These are phyloP conservation scores for Pelobates fuscus DNA, from an alignment of 2,113 vertebrate genomes.

Conservation along the genomic window DNA sequence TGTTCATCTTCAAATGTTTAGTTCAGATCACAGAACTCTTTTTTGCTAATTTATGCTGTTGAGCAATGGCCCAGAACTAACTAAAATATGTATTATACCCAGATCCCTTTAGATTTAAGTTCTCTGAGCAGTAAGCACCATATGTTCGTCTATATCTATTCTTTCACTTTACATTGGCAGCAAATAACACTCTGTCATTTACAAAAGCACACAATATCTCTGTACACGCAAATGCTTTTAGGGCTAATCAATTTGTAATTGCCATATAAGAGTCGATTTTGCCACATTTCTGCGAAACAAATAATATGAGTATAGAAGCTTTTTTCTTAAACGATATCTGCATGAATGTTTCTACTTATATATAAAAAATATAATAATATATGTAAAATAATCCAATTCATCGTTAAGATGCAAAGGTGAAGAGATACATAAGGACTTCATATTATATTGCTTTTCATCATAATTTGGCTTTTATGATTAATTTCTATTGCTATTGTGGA, in stretches of 20 bases:
- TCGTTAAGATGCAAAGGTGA: no score
- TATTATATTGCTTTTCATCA: no score
- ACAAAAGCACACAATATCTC: slow-evolving; percentile 25
- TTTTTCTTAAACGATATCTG: no score
- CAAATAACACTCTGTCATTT: slow-evolving; percentile 32
- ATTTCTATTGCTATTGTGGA: no score
- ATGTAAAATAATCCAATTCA: no score
- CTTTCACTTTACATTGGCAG: slow-evolving; percentile 32
- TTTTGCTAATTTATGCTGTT: slow-evolving; percentile 33
- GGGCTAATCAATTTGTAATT: slow-evolving; percentile 28
- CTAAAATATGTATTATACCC: slow-evolving; percentile 27
- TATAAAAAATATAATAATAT: no score
- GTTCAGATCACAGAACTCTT: background rate
- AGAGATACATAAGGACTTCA: no score
- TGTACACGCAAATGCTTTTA: slow-evolving; percentile 5
- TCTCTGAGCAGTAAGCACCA: slow-evolving; percentile 37
- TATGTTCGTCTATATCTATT: slow-evolving; percentile 37
- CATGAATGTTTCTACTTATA: no score
- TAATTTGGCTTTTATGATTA: no score
- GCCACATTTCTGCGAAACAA: slow-evolving; percentile 19
- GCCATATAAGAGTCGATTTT: slow-evolving; percentile 32
- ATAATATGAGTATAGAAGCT: no score
- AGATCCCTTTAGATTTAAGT: slow-evolving; percentile 39
- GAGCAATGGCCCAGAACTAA: slow-evolving; percentile 41
- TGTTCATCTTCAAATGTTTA: background rate